Conservation (phyloP, 2,888 invertebrate genomes). For the Sialis fuliginosa region DNA sequence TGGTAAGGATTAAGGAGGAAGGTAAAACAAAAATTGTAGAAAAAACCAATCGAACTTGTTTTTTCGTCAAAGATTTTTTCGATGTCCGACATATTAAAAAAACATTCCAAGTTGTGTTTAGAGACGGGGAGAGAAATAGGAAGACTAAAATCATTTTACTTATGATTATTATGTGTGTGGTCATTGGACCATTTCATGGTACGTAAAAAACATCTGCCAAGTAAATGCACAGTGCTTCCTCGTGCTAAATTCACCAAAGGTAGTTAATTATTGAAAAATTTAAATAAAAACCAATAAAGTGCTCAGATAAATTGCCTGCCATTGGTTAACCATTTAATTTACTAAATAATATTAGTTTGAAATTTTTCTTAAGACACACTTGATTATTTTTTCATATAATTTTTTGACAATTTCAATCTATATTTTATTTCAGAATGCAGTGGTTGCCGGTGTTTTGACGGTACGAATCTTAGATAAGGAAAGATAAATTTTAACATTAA, state of each 20-base stretch:
- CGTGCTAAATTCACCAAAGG: no score
- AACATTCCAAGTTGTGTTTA: slow-evolving; percentile 65
- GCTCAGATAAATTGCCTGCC: no score
- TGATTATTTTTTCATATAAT: no score
- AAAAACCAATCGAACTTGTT: slow-evolving; percentile 29
- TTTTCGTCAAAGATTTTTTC: slow-evolving; percentile 51
- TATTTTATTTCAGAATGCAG: background rate
- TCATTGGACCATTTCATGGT: slow-evolving; percentile 76
- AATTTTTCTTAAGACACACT: no score
- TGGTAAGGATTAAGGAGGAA: slow-evolving; percentile 52
- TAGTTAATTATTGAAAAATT: no score
- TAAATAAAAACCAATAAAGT: no score
- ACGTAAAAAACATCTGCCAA: slow-evolving; percentile 23
- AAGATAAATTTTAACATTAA: no score
- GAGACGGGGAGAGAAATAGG: slow-evolving; percentile 54
- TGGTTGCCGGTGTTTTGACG: background rate
- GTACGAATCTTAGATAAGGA: no score
- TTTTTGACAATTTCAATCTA: no score
- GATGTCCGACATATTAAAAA: slow-evolving; percentile 58
- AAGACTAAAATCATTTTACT: slow-evolving; percentile 56
- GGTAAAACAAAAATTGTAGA: slow-evolving; percentile 30
- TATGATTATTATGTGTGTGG: slow-evolving; percentile 66
- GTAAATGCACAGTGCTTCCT: no score
- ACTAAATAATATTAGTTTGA: no score
- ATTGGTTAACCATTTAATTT: no score